Conservation (phyloP, 2,888 invertebrate species). For the Spicauda simplicius region DNA sequence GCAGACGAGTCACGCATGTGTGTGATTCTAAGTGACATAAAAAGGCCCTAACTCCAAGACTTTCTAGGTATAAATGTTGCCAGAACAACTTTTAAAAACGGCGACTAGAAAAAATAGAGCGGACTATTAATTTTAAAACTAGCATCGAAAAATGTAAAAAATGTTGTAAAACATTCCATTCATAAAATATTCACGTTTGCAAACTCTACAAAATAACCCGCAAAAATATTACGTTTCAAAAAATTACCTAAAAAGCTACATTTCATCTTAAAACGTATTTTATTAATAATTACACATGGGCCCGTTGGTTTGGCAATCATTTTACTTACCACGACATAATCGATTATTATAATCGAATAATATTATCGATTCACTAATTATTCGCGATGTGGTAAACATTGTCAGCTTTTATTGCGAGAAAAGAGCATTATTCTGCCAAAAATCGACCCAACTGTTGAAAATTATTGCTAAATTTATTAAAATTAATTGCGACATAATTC, state of each 20-base stretch:
- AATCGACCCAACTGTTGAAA: slow-evolving; percentile 24
- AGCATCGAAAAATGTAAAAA: slow-evolving; percentile 21
- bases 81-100: slow-evolving; percentile 9
- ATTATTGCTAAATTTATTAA: slow-evolving; percentile 27
- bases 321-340: slow-evolving; percentile 16
- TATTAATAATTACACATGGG: slow-evolving; percentile 27
- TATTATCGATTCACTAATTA: slow-evolving; percentile 11
- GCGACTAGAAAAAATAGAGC: slow-evolving; percentile 24
- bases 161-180: slow-evolving; percentile 3
- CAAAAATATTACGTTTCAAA: slow-evolving; percentile 34
- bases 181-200: slow-evolving; percentile 26
- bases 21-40: too few species aligned
- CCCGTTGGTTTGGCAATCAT: slow-evolving; percentile 34
- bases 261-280: slow-evolving; percentile 24
- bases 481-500: slow-evolving; percentile 12
- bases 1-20: too few species aligned
- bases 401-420: not conserved
- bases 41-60: too few species aligned
- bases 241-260: slow-evolving; percentile 29
- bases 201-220: slow-evolving; percentile 37
- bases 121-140: slow-evolving; percentile 3
- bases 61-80: not conserved
- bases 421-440: slow-evolving; percentile 13
- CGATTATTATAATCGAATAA: slow-evolving; percentile 18
- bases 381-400: not conserved